Evolutionary conservation across 2,113 vertebrate genomes (phyloP), one percentile per base, ranked within the genome.

Genomic region (Dipodomys ordii): DNA sequence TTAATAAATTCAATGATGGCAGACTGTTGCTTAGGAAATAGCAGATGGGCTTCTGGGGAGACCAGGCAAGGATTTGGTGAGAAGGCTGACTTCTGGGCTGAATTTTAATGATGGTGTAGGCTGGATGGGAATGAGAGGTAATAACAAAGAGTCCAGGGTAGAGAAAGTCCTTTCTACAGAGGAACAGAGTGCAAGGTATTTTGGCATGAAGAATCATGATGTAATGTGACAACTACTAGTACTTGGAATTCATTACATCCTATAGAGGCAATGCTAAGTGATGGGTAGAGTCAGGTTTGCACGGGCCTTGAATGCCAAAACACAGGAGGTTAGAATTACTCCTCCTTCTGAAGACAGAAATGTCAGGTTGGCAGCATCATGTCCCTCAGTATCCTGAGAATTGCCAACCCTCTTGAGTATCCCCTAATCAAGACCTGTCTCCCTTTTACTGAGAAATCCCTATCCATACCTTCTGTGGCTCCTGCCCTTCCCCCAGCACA

Each of bases 321-420:
- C 30, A 82, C 12, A 19, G 18, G 5, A 79, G 19, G 9, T 46
- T n/a, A 39, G 35, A 78, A 39, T 79, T 46, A 27, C 9, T 68
- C 62, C 82, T 83, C 60, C 15, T 64, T 89, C n/a, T 85, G 8
- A 49, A 35, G 23, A 18, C 44, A 72, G 44, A 73, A 72, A 46
- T 85, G 35, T 67, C 35, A 15, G 1, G 3, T 49, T 23, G 35
- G 28, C 23, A 69, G 46, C n/a, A 39, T 39, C 19, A 0, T 10
- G 20, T 28, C 30, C 49, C 27, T 86, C 22, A 81, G 78, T 6
- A 60, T 39, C 22, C 10, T 32, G 46, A 49, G 8, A 67, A 15
- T 32, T 10, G 0, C 32, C 72, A 27, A 4, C 16, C 39, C 22
- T 18, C 18, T 60, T 5, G 25, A 1, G n/a, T 25, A 27, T 76